Evolutionary conservation across 2,888 invertebrate genomes (phyloP).

Genomic region (Microctonus aethiopoides): DNA sequence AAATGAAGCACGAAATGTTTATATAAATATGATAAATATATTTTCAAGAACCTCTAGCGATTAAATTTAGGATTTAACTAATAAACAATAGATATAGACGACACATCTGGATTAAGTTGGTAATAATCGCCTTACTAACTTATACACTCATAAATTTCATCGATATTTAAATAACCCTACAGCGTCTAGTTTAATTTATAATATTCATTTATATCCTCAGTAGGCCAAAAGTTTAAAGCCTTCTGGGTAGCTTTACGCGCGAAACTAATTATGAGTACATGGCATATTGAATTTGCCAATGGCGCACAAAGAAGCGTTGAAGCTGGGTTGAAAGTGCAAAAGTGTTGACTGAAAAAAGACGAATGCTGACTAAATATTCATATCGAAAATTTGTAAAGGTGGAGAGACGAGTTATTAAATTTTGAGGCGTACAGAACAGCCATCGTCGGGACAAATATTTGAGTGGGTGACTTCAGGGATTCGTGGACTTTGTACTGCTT

Average conservation of each 20-base stretch:
- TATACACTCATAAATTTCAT: slow-evolving; percentile 36
- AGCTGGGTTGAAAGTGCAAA: slow-evolving; percentile 3
- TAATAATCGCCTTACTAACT: slow-evolving; percentile 46
- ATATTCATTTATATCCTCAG: slow-evolving; percentile 50
- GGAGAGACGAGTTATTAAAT: slow-evolving; percentile 8
- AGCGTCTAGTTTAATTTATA: slow-evolving; percentile 8
- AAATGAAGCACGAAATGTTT: too few species aligned
- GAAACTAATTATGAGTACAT: neutral
- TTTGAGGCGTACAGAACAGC: neutral
- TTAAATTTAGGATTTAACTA: too few species aligned
- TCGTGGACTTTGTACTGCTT: slow-evolving; percentile 16
- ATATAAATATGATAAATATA: too few species aligned
- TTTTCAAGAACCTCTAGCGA: too few species aligned
- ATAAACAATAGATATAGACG: neutral
- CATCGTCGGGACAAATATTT: slow-evolving; percentile 16
- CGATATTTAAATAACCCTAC: neutral
- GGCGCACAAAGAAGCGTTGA: neutral
- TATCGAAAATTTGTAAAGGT: neutral
- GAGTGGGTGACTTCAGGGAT: slow-evolving; percentile 4
- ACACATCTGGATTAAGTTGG: slow-evolving; percentile 42
- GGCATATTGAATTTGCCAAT: neutral
- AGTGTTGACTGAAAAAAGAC: neutral
- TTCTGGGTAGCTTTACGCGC: neutral
- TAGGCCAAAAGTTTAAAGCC: slow-evolving; percentile 7
- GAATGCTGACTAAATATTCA: neutral